phyloP scores from a whole-genome alignment of 2,113 vertebrate genomes.

The Struthidea cinerea region DNA sequence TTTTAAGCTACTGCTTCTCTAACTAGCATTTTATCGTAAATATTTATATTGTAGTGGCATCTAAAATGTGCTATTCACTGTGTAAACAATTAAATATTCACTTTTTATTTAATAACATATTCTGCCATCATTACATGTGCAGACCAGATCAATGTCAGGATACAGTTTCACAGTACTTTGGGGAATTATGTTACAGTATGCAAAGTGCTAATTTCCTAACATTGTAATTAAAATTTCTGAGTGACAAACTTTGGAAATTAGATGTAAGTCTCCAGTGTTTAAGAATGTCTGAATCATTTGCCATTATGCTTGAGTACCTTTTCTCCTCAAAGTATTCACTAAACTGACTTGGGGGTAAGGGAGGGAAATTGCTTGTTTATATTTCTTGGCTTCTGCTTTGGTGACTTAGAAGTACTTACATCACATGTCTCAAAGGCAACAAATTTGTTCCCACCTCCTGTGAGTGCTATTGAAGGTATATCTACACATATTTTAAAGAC shows the following conservation, averaged over 20 bases:
- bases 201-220: conserved; percentile 57
- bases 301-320: conserved; percentile 45
- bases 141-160: conserved; percentile 25
- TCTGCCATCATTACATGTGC: background rate
- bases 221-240: conserved; percentile 66
- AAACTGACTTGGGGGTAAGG: background rate
- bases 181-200: conserved; percentile 54
- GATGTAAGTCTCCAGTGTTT: conserved; percentile 52
- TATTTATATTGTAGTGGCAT: background rate
- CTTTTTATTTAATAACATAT: conserved; percentile 32
- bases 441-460: background rate
- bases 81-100: conserved; percentile 48
- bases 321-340: conserved; percentile 23
- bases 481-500: background rate
- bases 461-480: background rate
- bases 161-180: background rate
- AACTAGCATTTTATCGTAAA: background rate
- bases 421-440: background rate
- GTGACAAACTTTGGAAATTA: conserved; percentile 64
- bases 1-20: background rate
- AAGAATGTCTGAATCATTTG: conserved; percentile 52
- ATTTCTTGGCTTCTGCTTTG: background rate
- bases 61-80: background rate
- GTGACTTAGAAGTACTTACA: background rate
- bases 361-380: background rate